phyloP scores from a whole-genome alignment of 1,140 invertebrate species.

The Schlechtendalia chinensis region DNA sequence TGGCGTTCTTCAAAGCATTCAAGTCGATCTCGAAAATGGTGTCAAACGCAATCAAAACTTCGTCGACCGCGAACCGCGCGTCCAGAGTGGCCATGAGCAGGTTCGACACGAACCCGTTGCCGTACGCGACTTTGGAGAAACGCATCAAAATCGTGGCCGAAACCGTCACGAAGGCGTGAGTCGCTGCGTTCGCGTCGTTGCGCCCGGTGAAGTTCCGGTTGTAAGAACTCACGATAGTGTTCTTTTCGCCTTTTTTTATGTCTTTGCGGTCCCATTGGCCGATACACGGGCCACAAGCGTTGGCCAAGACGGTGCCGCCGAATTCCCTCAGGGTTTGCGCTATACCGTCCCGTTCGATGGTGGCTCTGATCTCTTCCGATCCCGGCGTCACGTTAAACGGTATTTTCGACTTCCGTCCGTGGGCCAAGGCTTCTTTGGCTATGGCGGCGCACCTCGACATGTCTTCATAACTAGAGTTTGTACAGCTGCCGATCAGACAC shows the following conservation, averaged over 20 bases:
- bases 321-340: constrained; percentile 69
- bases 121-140: too few species aligned
- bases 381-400: constrained; percentile 99
- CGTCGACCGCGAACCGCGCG: too few species aligned
- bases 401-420: constrained; percentile 93
- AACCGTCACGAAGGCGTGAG: constrained; percentile 97
- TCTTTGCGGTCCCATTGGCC: constrained; percentile 98
- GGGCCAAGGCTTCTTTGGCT: constrained; percentile 87
- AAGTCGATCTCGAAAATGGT: too few species aligned
- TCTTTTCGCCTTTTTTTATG: constrained; percentile 98
- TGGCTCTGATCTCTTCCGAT: constrained; percentile 97
- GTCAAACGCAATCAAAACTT: too few species aligned
- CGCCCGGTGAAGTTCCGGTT: constrained; percentile 98
- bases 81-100: constrained; percentile 90
- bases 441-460: constrained; percentile 97
- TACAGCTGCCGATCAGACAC: constrained; percentile 96
- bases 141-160: constrained; percentile 98
- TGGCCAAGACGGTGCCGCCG: constrained; percentile 87
- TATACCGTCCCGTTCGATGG: constrained; percentile 97
- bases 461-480: constrained; percentile 99
- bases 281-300: constrained; percentile 99
- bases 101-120: too few species aligned
- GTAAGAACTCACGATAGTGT: constrained; percentile 99
- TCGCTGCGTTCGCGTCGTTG: constrained; percentile 98
- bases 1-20: too few species aligned